Evolutionary conservation across 2,888 invertebrate genomes (phyloP), one percentile per base, ranked within the genome.

Genomic region (Phoenoteleia sp.): DNA sequence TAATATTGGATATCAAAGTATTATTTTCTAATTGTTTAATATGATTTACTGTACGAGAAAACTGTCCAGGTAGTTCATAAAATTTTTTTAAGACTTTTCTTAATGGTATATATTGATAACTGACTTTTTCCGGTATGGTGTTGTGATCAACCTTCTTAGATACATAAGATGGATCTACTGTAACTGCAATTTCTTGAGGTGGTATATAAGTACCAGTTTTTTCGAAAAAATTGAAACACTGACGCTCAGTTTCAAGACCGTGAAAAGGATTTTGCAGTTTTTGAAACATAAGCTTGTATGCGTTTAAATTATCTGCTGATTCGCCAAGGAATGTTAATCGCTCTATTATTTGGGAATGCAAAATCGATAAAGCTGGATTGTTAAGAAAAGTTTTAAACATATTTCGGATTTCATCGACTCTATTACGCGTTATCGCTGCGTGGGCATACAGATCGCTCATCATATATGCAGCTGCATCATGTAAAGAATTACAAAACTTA

Each of bases 61-160:
- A 67, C 15, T 71, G 36, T 56, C 47, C 15, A 11, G 80, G 82
- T 5, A 80, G 29, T 72, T 85, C 66, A 15, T 72, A 85, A 58
- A 85, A 52, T 33, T 77, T 62, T 49, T 80, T 49, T 6, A 85
- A 62, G 9, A 81, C 72, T 9, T 36, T 58, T 27, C 64, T 21
- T 25, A 83, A 15, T 13, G 82, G 76, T 47, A 85, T 52, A 49
- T 71, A 83, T 60, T 82, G 71, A 11, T 58, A 17, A 5, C 17
- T 25, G 2, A 58, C 36, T 36, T 33, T 58, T 19, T 33, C 58
- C 13, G 58, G 58, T 33, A 19, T 54, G 3, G 52, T 7, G 27
- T 15, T 6, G 2, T 2, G n/a, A 25, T 27, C 15, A 54, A 27
- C n/a, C 27, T 54, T 54, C 2, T 25, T n/a, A 27, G 13, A 27